These are phyloP conservation scores for Lutjanus erythropterus DNA, from an alignment of 2,113 vertebrate genomes.

Conservation along the genomic window DNA sequence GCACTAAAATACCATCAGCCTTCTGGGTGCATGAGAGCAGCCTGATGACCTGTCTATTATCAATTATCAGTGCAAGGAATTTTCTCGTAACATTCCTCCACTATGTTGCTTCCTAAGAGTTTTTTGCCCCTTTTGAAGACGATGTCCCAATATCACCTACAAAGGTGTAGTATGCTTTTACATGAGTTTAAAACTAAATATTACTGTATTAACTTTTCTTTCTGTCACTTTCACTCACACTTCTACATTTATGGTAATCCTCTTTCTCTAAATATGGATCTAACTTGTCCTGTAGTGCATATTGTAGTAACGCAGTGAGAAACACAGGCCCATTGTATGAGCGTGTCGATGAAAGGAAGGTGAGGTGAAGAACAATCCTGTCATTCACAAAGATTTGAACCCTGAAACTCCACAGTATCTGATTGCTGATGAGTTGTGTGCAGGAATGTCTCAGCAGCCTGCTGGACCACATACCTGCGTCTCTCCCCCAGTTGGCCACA, in stretches of 20 bases:
- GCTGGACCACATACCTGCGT: constrained; percentile 58
- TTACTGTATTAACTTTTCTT: neutral
- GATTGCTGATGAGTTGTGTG: constrained; percentile 39
- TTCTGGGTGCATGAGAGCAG: constrained; percentile 28
- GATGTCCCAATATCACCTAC: neutral
- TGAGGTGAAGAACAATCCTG: constrained; percentile 35
- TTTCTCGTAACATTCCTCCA: constrained; percentile 45
- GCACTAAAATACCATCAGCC: constrained; percentile 31
- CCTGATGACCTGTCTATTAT: constrained; percentile 8
- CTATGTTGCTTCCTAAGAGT: neutral
- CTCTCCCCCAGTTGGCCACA: constrained; percentile 14
- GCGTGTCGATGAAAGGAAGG: neutral
- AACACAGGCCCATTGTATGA: constrained; percentile 17
- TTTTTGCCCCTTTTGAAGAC: neutral
- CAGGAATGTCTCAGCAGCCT: constrained; percentile 57
- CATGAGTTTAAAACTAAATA: neutral
- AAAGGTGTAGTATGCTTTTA: neutral
- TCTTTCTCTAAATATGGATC: neutral
- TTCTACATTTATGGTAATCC: neutral
- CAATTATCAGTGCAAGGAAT: constrained; percentile 27
- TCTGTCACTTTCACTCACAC: neutral
- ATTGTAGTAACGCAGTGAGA: neutral
- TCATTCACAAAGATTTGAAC: constrained; percentile 44
- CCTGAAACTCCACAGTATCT: constrained; percentile 40
- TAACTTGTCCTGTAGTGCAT: neutral